A percentile compares a stretch with the other conserved stretches of the same genome.
Conservation (phyloP, 1,140 invertebrate genomes). For the Neotoxoptera formosana region DNA sequence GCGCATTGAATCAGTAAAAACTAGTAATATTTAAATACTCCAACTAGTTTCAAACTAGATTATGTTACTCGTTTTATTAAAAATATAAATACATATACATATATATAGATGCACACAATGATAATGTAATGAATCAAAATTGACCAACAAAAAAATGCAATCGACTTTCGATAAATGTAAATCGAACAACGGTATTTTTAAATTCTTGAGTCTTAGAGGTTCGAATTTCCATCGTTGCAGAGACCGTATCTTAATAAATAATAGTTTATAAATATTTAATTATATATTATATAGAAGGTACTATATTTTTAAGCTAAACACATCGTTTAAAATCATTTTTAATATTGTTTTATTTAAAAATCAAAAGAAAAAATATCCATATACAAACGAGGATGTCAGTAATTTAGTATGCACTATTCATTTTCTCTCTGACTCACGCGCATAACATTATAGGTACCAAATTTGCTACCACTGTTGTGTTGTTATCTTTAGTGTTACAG, state of each 20-base stretch:
- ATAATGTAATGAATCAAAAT: neutral
- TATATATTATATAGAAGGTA: neutral
- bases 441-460: too few species aligned
- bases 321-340: neutral
- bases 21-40: neutral
- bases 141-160: neutral
- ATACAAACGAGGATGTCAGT: neutral
- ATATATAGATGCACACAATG: neutral
- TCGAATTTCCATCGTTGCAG: neutral
- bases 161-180: neutral
- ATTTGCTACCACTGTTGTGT: neutral
- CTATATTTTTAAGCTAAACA: neutral
- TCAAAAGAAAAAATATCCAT: neutral
- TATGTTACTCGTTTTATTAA: neutral
- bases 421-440: neutral
- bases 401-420: neutral
- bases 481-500: neutral
- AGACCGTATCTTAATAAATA: neutral
- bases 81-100: too few species aligned
- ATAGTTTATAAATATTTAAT: neutral
- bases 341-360: neutral
- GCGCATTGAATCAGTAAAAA: neutral
- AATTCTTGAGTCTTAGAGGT: neutral
- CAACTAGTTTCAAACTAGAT: neutral
- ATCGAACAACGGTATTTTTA: neutral